Base-by-base conservation (phyloP, 1,140 invertebrate species). In the Formica exsecta region DNA sequence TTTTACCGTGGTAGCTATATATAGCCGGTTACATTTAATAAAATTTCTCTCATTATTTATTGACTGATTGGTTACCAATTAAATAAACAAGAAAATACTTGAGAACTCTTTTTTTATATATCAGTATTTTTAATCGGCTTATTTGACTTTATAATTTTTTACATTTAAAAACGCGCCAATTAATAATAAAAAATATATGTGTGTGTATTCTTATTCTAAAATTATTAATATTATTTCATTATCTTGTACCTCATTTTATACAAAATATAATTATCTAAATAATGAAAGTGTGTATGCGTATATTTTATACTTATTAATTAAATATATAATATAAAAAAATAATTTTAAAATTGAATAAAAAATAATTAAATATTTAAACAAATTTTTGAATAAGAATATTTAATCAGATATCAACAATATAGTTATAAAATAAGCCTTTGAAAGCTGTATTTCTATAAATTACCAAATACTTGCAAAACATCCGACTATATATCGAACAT, bases 21-120 rank as follows among this genome's bases (percentile, higher is more conserved):
- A 70, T 22, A 70, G 41, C 16, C 77, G 36, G 48, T 59, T 81
- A 44, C 71, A 59, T 81, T 71, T 71, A 41, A 68, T 80, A 11
- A 51, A 44, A 71, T 57, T 57, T 59, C 36, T 71, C 19, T 71
- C 36, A n/a, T 51, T 81, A 59, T 81, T 81, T 71, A 81, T 71
- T 71, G 22, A 59, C 16, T 54, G 22, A 22, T 54, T 16, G 48
- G 59, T 41, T 80, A 22, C 57, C 9, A 19, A 3, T 71, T 59
- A 81, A 81, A 29, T 4, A 32, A 57, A 54, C 5, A 70, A 19
- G 16, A 54, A 29, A 22, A 25, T 36, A 36, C 0, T 25, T 25
- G 41, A n/a, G 22, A 41, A 7, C 13, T 16, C 25, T 80, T 8
- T 70, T 51, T 66, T 1, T 6, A 51, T 38, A 25, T 29, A 57